Evolutionary conservation across 2,797 vertebrate genomes (phyloP).

Genomic region (Neomorphus geoffroyi): DNA sequence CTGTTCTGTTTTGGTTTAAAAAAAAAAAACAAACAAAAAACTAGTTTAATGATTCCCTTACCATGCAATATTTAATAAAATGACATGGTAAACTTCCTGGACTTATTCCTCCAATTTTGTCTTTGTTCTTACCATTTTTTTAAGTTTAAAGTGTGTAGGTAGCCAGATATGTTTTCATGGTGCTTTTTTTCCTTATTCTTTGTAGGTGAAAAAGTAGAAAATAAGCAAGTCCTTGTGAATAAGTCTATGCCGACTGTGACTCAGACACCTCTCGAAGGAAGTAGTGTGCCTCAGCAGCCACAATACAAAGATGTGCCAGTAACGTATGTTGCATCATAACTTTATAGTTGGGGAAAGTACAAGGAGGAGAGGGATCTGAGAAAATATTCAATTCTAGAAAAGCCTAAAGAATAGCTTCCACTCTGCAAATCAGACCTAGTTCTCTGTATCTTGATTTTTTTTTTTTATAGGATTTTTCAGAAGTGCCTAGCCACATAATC

Average conservation of each 20-base stretch:
- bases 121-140: neutral
- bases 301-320: constrained; percentile 97
- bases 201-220: constrained; percentile 95
- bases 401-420: neutral
- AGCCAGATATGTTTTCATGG: neutral
- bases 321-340: constrained; percentile 80
- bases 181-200: neutral
- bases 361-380: neutral
- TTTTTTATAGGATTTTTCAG: neutral
- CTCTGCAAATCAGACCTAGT: neutral
- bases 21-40: neutral
- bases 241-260: constrained; percentile 99
- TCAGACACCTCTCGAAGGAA: constrained; percentile 96
- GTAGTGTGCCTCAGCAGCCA: constrained; percentile 88
- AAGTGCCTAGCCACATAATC: neutral
- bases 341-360: neutral
- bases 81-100: neutral
- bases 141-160: neutral
- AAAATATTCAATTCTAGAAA: neutral
- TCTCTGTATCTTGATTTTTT: neutral
- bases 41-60: neutral
- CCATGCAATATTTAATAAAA: neutral
- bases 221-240: constrained; percentile 96
- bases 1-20: neutral
- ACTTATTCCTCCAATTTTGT: neutral